A percentile compares a stretch with the other conserved stretches of the same genome.
These are phyloP conservation scores for Ptychobarbus kaznakovi DNA, from an alignment of 2,797 vertebrate genomes.

Conservation along the genomic window DNA sequence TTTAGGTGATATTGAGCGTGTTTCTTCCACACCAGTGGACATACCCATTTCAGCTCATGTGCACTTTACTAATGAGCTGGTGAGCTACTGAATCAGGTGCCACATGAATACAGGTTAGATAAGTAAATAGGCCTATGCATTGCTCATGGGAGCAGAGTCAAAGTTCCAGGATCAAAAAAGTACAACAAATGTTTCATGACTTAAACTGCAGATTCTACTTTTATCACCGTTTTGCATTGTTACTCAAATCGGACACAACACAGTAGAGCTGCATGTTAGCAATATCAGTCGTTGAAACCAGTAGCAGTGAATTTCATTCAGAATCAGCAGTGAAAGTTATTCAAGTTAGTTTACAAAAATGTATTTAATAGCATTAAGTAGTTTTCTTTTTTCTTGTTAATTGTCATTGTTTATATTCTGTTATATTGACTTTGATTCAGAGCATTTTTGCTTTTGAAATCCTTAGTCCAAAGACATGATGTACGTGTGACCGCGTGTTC, in stretches of 20 bases:
- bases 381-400: neutral
- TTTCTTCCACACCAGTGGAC: constrained; percentile 25
- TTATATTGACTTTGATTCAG: neutral
- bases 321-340: neutral
- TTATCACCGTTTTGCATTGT: neutral
- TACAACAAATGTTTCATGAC: neutral
- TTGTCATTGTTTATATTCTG: neutral
- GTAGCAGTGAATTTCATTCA: neutral
- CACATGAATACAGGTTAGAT: neutral
- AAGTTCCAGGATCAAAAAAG: neutral
- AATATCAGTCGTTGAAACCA: neutral
- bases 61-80: constrained; percentile 1
- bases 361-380: neutral
- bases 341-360: neutral
- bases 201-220: neutral
- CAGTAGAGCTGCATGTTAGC: neutral
- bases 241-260: neutral
- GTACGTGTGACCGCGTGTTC: constrained; percentile 15
- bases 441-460: neutral
- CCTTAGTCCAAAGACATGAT: neutral
- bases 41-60: neutral
- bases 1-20: constrained; percentile 1
- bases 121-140: neutral
- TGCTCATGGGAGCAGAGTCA: neutral
- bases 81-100: constrained; percentile 1